Percentiles rank a stretch among this genome's conserved stretches.
Evolutionary conservation across 2,888 invertebrate genomes (phyloP).

Genomic region (Plagiodera versicolora): DNA sequence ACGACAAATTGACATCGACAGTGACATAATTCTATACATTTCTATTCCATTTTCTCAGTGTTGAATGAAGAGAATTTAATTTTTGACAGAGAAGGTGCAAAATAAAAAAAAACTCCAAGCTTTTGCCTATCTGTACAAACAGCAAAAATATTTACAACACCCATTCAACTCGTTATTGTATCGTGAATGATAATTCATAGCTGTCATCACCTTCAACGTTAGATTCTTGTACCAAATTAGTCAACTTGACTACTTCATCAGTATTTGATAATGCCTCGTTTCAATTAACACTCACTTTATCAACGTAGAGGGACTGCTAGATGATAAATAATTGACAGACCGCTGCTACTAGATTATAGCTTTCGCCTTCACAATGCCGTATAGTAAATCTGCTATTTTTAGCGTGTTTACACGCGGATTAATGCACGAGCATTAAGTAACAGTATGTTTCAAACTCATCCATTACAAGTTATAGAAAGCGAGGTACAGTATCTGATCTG

Average conservation of each 20-base stretch:
- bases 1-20: too few species aligned
- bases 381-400: conserved; percentile 38
- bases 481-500: conserved; percentile 35
- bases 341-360: conserved; percentile 3
- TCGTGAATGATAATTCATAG: background rate
- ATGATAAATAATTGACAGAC: background rate
- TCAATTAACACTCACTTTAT: background rate
- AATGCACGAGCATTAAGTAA: conserved; percentile 46
- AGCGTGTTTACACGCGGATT: conserved; percentile 41
- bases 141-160: too few species aligned
- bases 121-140: too few species aligned
- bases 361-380: conserved; percentile 11
- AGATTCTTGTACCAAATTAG: background rate
- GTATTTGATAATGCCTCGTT: background rate
- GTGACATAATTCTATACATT: too few species aligned
- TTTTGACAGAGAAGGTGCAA: too few species aligned
- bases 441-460: conserved; percentile 42
- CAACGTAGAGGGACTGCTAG: background rate
- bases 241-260: background rate
- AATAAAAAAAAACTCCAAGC: too few species aligned
- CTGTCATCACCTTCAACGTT: background rate
- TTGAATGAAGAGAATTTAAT: too few species aligned
- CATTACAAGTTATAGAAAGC: conserved; percentile 43
- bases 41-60: too few species aligned
- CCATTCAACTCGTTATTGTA: too few species aligned